These are phyloP conservation scores for Poeciliopsis paucimaculata DNA, from an alignment of 2,797 vertebrate species.

Conservation along the genomic window DNA sequence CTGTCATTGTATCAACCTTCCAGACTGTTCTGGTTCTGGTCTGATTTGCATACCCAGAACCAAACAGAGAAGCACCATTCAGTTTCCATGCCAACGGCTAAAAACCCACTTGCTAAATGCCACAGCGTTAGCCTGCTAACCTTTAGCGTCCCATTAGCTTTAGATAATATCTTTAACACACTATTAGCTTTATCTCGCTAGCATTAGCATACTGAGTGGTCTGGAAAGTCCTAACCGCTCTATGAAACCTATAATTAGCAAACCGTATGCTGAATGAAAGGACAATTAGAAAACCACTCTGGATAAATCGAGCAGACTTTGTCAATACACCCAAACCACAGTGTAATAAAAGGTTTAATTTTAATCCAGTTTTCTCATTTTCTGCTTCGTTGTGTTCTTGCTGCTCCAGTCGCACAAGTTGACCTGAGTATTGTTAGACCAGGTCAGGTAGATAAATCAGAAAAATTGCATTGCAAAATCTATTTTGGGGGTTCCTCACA, in stretches of 20 bases:
- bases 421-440: not conserved
- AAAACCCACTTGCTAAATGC: not conserved
- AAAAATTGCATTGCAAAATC: not conserved
- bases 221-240: not conserved
- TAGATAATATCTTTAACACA: not conserved
- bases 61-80: too few species aligned
- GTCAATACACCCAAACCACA: not conserved
- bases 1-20: too few species aligned
- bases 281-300: not conserved
- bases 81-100: too few species aligned
- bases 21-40: too few species aligned
- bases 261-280: not conserved
- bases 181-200: not conserved
- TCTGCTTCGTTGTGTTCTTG: not conserved
- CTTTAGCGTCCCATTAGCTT: not conserved
- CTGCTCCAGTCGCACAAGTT: not conserved
- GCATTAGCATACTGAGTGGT: not conserved
- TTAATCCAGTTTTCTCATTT: constrained; percentile 5
- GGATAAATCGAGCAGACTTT: not conserved
- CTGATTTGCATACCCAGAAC: too few species aligned
- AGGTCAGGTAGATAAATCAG: not conserved
- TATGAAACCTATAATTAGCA: not conserved
- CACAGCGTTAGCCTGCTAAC: not conserved
- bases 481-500: not conserved
- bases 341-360: constrained; percentile 2